Evolutionary conservation across 2,888 invertebrate genomes (phyloP).

Genomic region (Tinea semifulvella): DNA sequence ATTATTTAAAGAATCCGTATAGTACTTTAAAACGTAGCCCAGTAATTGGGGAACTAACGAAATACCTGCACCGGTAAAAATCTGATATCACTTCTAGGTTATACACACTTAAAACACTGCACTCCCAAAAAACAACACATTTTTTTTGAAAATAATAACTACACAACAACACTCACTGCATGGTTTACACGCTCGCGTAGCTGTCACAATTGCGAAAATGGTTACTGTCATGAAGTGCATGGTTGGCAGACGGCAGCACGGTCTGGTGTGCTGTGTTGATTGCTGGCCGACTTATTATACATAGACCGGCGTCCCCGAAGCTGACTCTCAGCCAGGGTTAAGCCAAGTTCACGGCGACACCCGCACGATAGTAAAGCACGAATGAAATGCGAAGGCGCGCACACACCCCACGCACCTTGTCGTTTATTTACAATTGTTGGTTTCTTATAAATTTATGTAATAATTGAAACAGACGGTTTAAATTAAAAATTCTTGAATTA

Average conservation of each 20-base stretch:
- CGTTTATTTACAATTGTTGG: too few species aligned
- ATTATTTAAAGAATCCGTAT: too few species aligned
- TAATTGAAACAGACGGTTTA: too few species aligned
- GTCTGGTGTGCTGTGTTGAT: slow-evolving; percentile 53
- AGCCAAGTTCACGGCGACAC: slow-evolving; percentile 19
- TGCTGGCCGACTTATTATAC: slow-evolving; percentile 64
- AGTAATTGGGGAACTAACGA: too few species aligned
- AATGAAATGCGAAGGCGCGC: slow-evolving; percentile 1
- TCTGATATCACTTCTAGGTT: too few species aligned
- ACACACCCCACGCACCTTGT: slow-evolving; percentile 8
- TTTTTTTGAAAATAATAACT: slow-evolving; percentile 16
- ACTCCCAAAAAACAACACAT: too few species aligned
- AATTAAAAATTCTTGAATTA: too few species aligned
- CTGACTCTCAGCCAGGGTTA: slow-evolving; percentile 60
- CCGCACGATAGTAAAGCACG: neutral
- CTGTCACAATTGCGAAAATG: slow-evolving; percentile 18
- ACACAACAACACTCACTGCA: slow-evolving; percentile 51
- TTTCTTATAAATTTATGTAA: too few species aligned
- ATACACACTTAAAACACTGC: too few species aligned
- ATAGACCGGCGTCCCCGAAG: slow-evolving; percentile 58
- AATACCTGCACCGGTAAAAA: too few species aligned
- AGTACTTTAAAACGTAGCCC: too few species aligned
- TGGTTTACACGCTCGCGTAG: slow-evolving; percentile 42
- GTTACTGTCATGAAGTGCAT: slow-evolving; percentile 33
- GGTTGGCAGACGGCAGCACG: slow-evolving; percentile 52